These are phyloP conservation scores for Cyanoderma ruficeps DNA, from an alignment of 2,113 vertebrate species.

Conservation along the genomic window DNA sequence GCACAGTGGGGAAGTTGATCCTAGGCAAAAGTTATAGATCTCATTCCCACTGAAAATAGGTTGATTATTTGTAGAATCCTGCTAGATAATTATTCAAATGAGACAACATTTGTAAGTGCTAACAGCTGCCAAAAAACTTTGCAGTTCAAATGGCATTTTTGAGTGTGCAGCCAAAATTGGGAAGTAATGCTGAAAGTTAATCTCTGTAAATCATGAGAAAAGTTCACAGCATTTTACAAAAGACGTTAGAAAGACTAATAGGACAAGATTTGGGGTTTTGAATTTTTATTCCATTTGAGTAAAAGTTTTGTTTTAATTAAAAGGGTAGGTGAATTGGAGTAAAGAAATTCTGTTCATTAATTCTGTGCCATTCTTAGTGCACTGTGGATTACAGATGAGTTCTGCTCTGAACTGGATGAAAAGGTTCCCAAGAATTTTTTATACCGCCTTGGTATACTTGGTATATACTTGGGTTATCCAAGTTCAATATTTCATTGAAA, in stretches of 20 bases:
- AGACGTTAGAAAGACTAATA: background rate
- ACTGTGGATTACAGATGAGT: background rate
- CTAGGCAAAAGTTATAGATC: background rate
- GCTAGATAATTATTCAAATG: background rate
- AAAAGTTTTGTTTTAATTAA: background rate
- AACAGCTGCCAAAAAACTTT: background rate
- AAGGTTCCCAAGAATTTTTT: background rate
- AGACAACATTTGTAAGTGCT: background rate
- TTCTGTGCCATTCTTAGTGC: background rate
- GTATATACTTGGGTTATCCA: background rate
- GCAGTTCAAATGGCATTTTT: background rate
- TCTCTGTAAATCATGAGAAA: background rate
- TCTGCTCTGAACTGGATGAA: background rate
- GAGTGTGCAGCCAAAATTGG: background rate
- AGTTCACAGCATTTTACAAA: background rate
- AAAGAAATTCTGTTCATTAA: background rate
- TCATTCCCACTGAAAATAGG: background rate
- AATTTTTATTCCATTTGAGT: background rate
- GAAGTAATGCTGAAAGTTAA: background rate
- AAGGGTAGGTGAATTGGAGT: background rate
- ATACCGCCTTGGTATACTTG: no score
- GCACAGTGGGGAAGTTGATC: background rate
- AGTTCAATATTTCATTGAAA: background rate
- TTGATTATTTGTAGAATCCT: background rate
- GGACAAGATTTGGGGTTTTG: background rate